Conservation (phyloP, 2,113 vertebrate genomes). For the Menidia beryllina region DNA sequence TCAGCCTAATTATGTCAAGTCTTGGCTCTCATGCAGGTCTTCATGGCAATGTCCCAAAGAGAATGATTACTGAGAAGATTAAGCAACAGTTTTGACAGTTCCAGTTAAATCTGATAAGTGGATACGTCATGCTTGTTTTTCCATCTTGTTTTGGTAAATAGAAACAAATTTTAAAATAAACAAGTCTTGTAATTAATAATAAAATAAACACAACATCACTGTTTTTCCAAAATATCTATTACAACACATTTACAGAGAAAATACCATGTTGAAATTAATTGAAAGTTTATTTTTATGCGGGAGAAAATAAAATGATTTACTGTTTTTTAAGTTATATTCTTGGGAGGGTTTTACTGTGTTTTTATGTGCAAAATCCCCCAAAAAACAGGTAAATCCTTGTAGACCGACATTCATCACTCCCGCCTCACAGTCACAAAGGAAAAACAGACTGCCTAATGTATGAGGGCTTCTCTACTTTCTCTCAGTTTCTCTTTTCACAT, state of each 20-base stretch:
- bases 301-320: constrained; percentile 24
- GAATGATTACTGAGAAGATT: constrained; percentile 67
- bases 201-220: background rate
- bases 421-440: constrained; percentile 44
- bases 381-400: constrained; percentile 30
- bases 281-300: constrained; percentile 24
- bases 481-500: constrained; percentile 34
- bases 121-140: constrained; percentile 58
- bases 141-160: constrained; percentile 25
- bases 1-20: constrained; percentile 53
- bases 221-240: background rate
- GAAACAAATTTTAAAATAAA: constrained; percentile 42
- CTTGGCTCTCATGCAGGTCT: constrained; percentile 56
- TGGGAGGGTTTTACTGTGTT: background rate
- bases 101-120: constrained; percentile 67
- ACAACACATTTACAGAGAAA: background rate
- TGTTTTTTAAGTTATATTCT: constrained; percentile 14
- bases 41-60: constrained; percentile 57
- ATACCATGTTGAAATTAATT: constrained; percentile 10
- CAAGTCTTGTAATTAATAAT: constrained; percentile 10
- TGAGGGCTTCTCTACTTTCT: constrained; percentile 51
- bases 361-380: constrained; percentile 18
- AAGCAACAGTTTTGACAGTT: constrained; percentile 55
- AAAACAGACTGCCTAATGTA: constrained; percentile 47
- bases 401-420: constrained; percentile 50